Conservation (phyloP, 2,113 vertebrate species). For the Oryzias celebensis region DNA sequence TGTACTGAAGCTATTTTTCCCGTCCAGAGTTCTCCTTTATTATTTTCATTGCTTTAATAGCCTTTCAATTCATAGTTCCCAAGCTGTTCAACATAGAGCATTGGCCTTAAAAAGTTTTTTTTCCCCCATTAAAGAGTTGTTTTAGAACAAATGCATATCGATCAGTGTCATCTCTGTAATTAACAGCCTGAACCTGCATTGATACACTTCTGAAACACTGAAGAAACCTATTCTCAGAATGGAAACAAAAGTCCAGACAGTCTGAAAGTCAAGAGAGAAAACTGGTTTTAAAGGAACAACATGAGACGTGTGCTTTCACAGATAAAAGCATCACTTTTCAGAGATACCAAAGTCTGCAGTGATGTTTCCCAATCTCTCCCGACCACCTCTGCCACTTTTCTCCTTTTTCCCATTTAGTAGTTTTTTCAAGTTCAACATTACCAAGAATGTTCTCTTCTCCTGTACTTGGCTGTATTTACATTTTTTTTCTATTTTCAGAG, state of each 20-base stretch:
- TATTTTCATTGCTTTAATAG: too few species aligned
- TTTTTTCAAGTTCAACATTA: neutral
- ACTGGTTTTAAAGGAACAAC: constrained; percentile 9
- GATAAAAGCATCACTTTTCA: constrained; percentile 12
- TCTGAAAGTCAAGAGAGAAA: constrained; percentile 11
- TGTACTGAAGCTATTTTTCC: too few species aligned
- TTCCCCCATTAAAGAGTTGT: constrained; percentile 3
- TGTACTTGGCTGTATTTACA: neutral
- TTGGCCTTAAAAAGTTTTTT: neutral
- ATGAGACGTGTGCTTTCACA: constrained; percentile 8
- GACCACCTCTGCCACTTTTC: constrained; percentile 22
- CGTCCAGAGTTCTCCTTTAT: too few species aligned
- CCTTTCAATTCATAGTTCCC: too few species aligned
- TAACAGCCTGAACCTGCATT: constrained; percentile 26
- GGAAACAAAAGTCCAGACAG: constrained; percentile 36
- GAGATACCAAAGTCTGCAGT: neutral
- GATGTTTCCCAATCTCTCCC: neutral
- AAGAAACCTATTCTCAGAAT: constrained; percentile 14
- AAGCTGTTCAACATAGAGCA: too few species aligned
- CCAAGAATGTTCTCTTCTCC: neutral
- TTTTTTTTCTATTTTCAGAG: constrained; percentile 16
- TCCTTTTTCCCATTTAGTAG: neutral
- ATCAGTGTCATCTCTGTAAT: constrained; percentile 50
- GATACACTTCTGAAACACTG: constrained; percentile 35
- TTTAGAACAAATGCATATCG: constrained; percentile 2